phyloP scores from a whole-genome alignment of 2,113 vertebrate species.

The Setophaga coronata region DNA sequence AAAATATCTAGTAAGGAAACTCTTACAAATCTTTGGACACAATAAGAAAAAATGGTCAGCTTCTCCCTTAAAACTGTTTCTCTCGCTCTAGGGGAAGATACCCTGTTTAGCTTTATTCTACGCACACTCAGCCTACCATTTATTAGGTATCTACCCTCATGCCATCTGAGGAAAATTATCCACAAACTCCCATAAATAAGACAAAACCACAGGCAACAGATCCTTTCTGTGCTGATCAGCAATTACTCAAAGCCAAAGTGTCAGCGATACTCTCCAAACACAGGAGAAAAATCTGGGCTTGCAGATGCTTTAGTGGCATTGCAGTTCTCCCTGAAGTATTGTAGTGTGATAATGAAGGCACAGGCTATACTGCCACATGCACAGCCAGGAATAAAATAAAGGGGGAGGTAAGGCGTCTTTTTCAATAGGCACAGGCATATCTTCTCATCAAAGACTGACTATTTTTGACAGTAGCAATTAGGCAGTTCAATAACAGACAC shows the following conservation, averaged over 20 bases:
- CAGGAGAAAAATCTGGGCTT: conserved; percentile 6
- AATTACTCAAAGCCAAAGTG: conserved; percentile 1
- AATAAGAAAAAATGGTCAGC: neutral
- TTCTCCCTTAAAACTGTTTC: neutral
- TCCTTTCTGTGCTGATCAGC: neutral
- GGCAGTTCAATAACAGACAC: neutral
- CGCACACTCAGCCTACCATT: neutral
- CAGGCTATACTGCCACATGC: neutral
- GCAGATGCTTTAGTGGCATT: neutral
- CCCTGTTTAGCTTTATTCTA: neutral
- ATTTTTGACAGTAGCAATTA: conserved; percentile 35
- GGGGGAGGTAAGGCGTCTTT: neutral
- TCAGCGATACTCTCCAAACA: neutral
- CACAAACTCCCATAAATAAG: neutral
- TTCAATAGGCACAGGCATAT: neutral
- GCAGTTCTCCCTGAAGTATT: neutral
- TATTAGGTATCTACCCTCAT: neutral
- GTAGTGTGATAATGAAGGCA: neutral
- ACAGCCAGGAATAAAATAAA: neutral
- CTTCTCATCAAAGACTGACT: neutral
- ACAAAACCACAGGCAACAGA: neutral
- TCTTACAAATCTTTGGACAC: neutral
- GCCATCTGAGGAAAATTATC: neutral
- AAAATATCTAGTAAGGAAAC: neutral
- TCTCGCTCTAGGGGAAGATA: neutral